A percentile compares a stretch with the other conserved stretches of the same genome.
Evolutionary conservation across 92 coral and sea anemone species (phyloP).

Genomic region (Muricea muricata): DNA sequence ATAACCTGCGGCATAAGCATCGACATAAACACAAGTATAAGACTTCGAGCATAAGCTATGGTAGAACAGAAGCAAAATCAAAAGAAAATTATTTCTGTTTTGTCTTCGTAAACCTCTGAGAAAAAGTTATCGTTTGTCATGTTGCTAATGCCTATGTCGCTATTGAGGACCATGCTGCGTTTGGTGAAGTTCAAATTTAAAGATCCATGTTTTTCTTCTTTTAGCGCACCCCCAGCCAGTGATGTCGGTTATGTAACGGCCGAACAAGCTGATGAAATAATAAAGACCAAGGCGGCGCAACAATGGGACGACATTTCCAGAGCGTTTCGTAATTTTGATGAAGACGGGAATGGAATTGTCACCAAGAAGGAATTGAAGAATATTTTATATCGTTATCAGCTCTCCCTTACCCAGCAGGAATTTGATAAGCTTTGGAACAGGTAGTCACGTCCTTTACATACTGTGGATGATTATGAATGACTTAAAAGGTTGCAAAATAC

Average conservation of each 20-base stretch:
- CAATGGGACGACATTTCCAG: slow-evolving; percentile 84
- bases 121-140: too few species aligned
- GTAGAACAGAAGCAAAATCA: too few species aligned
- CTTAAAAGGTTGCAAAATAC: too few species aligned
- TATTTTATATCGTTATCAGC: slow-evolving; percentile 88
- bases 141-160: too few species aligned
- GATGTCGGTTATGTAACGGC: slow-evolving; percentile 86
- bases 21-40: too few species aligned
- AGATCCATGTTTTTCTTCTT: not conserved
- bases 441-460: slow-evolving; percentile 46
- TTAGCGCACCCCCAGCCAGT: slow-evolving; percentile 35
- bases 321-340: slow-evolving; percentile 92
- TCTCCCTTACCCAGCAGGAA: slow-evolving; percentile 85
- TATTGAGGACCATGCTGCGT: too few species aligned
- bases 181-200: too few species aligned
- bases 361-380: slow-evolving; percentile 91
- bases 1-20: too few species aligned
- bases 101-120: too few species aligned
- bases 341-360: slow-evolving; percentile 94
- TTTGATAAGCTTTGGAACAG: slow-evolving; percentile 88
- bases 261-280: slow-evolving; percentile 81
- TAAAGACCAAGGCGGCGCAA: slow-evolving; percentile 80
- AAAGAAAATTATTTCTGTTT: too few species aligned
- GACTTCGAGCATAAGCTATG: too few species aligned
- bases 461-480: not conserved